Conservation (phyloP, 2,888 invertebrate genomes). For the Hemicrepidius hirtus region DNA sequence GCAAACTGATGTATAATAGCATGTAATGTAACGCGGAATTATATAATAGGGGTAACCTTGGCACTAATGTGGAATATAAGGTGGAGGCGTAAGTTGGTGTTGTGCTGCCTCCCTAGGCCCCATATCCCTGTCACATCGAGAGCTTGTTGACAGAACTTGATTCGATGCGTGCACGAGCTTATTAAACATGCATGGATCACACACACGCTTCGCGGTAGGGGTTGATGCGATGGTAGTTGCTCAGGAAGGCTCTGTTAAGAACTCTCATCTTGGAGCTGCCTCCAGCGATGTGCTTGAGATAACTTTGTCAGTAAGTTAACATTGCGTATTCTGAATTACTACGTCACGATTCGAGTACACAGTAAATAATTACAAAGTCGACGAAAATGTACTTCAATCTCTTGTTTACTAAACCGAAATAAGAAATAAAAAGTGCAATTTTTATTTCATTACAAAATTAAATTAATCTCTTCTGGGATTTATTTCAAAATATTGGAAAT, state of each 20-base stretch:
- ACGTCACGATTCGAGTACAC: constrained; percentile 46
- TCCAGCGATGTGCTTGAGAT: constrained; percentile 59
- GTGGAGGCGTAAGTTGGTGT: constrained; percentile 31
- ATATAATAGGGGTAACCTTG: constrained; percentile 34
- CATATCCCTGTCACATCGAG: constrained; percentile 49
- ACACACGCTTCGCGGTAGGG: constrained; percentile 47
- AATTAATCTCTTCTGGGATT: too few relatives aligned
- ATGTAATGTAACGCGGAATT: constrained; percentile 15
- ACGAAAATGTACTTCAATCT: constrained; percentile 42
- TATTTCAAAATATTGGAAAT: too few relatives aligned
- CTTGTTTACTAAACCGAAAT: constrained; percentile 36
- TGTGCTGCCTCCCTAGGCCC: constrained; percentile 32
- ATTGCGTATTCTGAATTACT: constrained; percentile 60
- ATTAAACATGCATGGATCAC: constrained; percentile 61
- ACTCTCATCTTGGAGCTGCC: constrained; percentile 53
- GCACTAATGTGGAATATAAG: constrained; percentile 40
- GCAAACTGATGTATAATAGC: background rate
- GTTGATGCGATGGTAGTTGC: constrained; percentile 44
- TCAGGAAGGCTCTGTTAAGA: constrained; percentile 47
- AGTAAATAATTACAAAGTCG: constrained; percentile 48
- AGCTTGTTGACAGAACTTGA: constrained; percentile 60
- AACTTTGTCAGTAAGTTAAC: constrained; percentile 61
- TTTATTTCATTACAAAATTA: too few relatives aligned
- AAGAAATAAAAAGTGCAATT: constrained; percentile 44
- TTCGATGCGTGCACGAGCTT: constrained; percentile 59